Conservation (phyloP, 1,140 invertebrate species). For the Tribolium castaneum region DNA sequence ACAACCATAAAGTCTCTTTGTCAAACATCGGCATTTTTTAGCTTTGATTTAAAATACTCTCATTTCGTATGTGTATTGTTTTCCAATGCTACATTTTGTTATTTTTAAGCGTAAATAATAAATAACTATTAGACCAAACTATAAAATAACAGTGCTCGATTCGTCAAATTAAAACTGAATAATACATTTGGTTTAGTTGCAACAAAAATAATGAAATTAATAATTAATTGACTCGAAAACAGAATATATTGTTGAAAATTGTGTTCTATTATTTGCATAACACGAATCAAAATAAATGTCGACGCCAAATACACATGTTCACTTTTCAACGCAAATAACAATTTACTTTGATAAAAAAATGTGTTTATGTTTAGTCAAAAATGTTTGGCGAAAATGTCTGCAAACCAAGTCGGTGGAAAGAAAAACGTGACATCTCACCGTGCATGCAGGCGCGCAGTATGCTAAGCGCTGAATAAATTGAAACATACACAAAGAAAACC, state of each 20-base stretch:
- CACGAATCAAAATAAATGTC: neutral
- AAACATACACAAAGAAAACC: slow-evolving; percentile 27
- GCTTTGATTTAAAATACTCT: neutral
- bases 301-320: neutral
- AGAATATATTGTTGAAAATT: neutral
- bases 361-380: neutral
- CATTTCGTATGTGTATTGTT: neutral
- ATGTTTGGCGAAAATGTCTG: neutral
- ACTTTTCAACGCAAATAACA: neutral
- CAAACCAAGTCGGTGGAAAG: slow-evolving; percentile 9
- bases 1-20: neutral
- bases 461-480: slow-evolving; percentile 32
- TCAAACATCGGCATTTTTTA: neutral
- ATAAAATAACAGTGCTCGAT: neutral
- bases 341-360: neutral
- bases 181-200: neutral
- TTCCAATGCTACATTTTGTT: neutral
- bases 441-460: slow-evolving; percentile 19
- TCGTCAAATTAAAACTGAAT: neutral
- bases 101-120: neutral
- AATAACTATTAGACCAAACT: neutral
- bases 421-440: slow-evolving; percentile 23
- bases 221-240: neutral
- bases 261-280: neutral
- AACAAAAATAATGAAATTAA: neutral